A percentile compares a stretch with the other conserved stretches of the same genome.
These are phyloP conservation scores for Lampropteryx suffumata DNA, from an alignment of 2,888 invertebrate genomes.

Conservation along the genomic window DNA sequence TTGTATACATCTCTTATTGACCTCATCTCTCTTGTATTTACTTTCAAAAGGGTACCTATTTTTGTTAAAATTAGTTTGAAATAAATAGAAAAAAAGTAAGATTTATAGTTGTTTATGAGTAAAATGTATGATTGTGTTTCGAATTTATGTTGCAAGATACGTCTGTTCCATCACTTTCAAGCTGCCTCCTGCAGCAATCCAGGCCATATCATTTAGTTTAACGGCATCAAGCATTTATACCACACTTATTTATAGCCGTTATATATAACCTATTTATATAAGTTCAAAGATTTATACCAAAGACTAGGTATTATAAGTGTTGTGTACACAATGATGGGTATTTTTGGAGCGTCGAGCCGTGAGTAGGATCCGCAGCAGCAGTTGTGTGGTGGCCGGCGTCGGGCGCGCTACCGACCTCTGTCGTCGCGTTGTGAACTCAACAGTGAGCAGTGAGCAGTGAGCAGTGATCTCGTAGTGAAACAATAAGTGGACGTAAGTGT, in stretches of 20 bases:
- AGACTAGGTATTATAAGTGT: slow-evolving; percentile 73
- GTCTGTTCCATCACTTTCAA: slow-evolving; percentile 7
- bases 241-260: slow-evolving; percentile 56
- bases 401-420: slow-evolving; percentile 44
- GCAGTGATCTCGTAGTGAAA: slow-evolving; percentile 41
- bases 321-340: slow-evolving; percentile 77
- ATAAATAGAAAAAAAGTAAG: too few species aligned
- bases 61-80: too few species aligned
- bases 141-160: too few species aligned
- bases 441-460: slow-evolving; percentile 23
- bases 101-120: too few species aligned
- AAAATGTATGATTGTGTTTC: too few species aligned
- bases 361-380: slow-evolving; percentile 54
- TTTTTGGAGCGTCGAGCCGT: slow-evolving; percentile 66
- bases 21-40: too few species aligned
- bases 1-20: too few species aligned
- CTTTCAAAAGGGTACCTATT: too few species aligned
- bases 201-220: slow-evolving; percentile 42
- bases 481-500: slow-evolving; percentile 58
- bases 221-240: slow-evolving; percentile 45
- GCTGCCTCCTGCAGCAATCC: slow-evolving; percentile 14
- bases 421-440: slow-evolving; percentile 40
- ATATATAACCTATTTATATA: slow-evolving; percentile 23
- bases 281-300: slow-evolving; percentile 66
- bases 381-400: slow-evolving; percentile 62